Percentiles rank a stretch among this genome's conserved stretches.
Evolutionary conservation across 2,888 invertebrate genomes (phyloP).

Genomic region (Pseudococcus jackbeardsleyi): DNA sequence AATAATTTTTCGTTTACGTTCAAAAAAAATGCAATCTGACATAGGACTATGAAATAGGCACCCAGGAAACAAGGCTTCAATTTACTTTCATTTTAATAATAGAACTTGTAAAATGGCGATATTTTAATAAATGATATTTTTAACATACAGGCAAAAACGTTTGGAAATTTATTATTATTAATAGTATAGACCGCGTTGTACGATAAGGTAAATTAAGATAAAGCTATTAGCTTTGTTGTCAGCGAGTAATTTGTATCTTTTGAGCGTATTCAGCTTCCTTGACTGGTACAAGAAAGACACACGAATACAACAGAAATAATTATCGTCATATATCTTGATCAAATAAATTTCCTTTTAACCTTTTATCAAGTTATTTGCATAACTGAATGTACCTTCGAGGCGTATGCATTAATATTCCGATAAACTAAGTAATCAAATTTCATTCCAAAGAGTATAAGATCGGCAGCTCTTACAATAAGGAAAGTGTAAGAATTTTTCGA

Average conservation of each 20-base stretch:
- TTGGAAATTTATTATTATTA: slow-evolving; percentile 53
- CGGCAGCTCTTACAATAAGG: neutral
- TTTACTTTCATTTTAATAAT: too few species aligned
- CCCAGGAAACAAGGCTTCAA: too few species aligned
- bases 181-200: neutral
- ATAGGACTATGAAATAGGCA: too few species aligned
- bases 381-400: neutral
- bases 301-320: slow-evolving; percentile 49
- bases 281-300: neutral
- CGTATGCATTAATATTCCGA: slow-evolving; percentile 6
- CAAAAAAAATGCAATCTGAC: too few species aligned
- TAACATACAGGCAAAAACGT: neutral
- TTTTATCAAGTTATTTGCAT: slow-evolving; percentile 46
- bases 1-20: too few species aligned
- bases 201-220: slow-evolving; percentile 60
- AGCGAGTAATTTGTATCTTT: slow-evolving; percentile 54
- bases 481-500: neutral
- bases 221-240: slow-evolving; percentile 61
- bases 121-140: slow-evolving; percentile 35
- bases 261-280: slow-evolving; percentile 1
- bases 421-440: slow-evolving; percentile 12
- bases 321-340: slow-evolving; percentile 61
- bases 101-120: neutral
- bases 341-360: slow-evolving; percentile 57
- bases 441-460: neutral